These are phyloP conservation scores for Carassius gibelio DNA, from an alignment of 2,113 vertebrate species.

Conservation along the genomic window DNA sequence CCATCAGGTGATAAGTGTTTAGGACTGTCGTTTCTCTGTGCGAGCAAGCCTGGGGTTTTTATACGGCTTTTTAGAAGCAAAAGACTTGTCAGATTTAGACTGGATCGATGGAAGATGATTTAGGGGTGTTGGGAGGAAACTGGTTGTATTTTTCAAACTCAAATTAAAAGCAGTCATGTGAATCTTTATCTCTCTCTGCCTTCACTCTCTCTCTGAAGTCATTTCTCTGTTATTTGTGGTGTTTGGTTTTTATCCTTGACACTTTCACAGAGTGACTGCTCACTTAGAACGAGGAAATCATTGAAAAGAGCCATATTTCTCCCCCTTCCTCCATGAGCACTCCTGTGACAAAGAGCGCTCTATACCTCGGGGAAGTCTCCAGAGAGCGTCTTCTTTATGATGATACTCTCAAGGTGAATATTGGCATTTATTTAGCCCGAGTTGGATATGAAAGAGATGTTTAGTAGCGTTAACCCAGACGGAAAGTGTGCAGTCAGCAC, in stretches of 20 bases:
- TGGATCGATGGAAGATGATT: constrained; percentile 55
- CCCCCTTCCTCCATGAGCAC: neutral
- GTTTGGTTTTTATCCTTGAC: constrained; percentile 69
- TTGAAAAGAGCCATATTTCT: constrained; percentile 78
- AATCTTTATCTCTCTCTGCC: constrained; percentile 50
- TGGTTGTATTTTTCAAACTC: constrained; percentile 61
- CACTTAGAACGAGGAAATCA: constrained; percentile 76
- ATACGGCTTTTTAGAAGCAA: constrained; percentile 48
- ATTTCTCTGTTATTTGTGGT: constrained; percentile 61
- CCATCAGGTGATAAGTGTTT: neutral
- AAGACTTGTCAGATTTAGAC: constrained; percentile 49
- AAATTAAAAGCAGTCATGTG: constrained; percentile 66
- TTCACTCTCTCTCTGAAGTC: constrained; percentile 48
- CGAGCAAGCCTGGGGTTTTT: constrained; percentile 21
- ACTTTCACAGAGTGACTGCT: constrained; percentile 75
- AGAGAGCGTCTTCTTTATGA: constrained; percentile 81
- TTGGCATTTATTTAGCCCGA: constrained; percentile 92
- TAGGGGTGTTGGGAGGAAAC: constrained; percentile 56
- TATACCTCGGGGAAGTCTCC: constrained; percentile 78
- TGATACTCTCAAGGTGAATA: constrained; percentile 93
- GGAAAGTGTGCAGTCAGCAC: constrained; percentile 83
- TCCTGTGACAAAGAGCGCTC: constrained; percentile 71
- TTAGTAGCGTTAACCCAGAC: constrained; percentile 68
- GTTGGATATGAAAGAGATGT: constrained; percentile 83
- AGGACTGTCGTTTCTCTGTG: constrained; percentile 8